These are phyloP conservation scores for Callocephalon fimbriatum DNA, from an alignment of 2,113 vertebrate species.

Conservation along the genomic window DNA sequence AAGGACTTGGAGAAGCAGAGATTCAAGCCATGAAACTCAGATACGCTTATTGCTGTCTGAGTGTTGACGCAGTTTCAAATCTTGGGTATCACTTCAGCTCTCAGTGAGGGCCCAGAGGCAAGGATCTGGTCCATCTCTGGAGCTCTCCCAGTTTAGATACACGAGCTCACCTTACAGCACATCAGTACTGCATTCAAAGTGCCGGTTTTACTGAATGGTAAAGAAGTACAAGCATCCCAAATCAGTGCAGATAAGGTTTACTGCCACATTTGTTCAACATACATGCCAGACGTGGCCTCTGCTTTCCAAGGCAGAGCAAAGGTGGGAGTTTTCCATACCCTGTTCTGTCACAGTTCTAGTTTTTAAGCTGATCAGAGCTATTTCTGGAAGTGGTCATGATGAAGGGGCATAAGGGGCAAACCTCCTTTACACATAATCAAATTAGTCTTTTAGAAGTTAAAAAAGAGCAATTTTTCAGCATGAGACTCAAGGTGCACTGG, in stretches of 20 bases:
- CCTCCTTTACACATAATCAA: background rate
- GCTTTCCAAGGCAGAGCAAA: background rate
- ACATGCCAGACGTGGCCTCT: background rate
- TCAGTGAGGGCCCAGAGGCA: background rate
- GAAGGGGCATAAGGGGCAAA: background rate
- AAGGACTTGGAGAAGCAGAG: background rate
- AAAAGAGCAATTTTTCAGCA: background rate
- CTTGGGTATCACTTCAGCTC: background rate
- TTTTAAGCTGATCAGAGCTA: background rate
- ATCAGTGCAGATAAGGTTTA: background rate
- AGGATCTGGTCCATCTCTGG: background rate
- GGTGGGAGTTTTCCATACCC: background rate
- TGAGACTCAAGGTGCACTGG: background rate
- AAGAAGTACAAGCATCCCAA: background rate
- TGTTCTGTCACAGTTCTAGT: background rate
- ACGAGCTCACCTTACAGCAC: background rate
- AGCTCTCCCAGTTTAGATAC: background rate
- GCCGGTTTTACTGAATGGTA: background rate
- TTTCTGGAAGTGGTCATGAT: background rate
- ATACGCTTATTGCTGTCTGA: background rate
- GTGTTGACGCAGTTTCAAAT: background rate
- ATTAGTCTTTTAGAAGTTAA: background rate
- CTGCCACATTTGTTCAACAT: background rate
- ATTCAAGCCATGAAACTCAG: background rate
- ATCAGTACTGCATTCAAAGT: background rate